Evolutionary conservation across 2,797 vertebrate genomes (phyloP), one percentile per base, ranked within the genome.

Genomic region (Fratercula arctica): DNA sequence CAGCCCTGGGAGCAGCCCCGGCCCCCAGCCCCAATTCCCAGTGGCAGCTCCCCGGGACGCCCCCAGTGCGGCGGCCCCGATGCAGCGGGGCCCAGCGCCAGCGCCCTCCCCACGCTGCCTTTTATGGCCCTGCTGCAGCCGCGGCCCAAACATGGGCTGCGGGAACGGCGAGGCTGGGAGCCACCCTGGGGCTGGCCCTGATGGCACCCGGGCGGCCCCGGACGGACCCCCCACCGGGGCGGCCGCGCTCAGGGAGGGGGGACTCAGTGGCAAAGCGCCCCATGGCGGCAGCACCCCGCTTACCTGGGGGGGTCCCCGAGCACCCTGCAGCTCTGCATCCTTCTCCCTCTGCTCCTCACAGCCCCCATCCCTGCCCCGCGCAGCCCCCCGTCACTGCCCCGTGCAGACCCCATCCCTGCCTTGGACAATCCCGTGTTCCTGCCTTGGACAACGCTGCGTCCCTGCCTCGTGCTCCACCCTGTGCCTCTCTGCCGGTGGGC

Each of bases 61-160:
- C 41, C 56, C 74, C 51, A 2, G 87, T 16, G 1, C 82, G 1
- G 74, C 5, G 21, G 88, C 79, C 74, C 60, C 23, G 39, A 14
- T 19, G 78, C 90, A 2, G 43, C 1, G 5, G 73, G 73, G 63
- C 57, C 4, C 79, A 2, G 48, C 2, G 68, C 81, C 72, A 87
- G 83, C 54, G 8, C 93, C 96, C 93, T 94, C 92, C 96, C 96
- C 89, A 18, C 25, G 33, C 93, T 95, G 96, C 96, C 96, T 97
- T 97, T 97, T 97, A 96, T 94, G 96, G 96, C 79, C 85, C 85
- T 91, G 89, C 76, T 54, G 89, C 96, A 92, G 79, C 76, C 57
- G 0, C 46, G 11, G 91, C 85, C 96, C 96, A 91, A 94, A 95
- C 61, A 95, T 89, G 95, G 96, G 85, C 92, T 77, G 79, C 20